These are phyloP conservation scores for Sylvietta virens DNA, from an alignment of 2,113 vertebrate species.

Conservation along the genomic window DNA sequence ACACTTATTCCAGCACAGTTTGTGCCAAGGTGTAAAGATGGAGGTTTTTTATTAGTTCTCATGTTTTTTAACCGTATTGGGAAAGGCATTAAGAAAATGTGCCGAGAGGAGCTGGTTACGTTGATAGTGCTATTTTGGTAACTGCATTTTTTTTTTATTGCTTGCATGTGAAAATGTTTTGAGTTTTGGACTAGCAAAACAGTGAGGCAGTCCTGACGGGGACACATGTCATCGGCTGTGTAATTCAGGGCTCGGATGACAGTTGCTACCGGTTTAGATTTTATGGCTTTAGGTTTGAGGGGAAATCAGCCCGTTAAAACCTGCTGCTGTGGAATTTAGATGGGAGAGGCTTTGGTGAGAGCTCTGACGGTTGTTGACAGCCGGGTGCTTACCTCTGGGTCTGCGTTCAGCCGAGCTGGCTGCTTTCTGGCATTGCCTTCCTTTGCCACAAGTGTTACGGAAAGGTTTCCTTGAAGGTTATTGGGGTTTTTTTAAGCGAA, in stretches of 20 bases:
- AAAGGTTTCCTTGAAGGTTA: slow-evolving; percentile 19
- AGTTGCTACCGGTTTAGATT: slow-evolving; percentile 18
- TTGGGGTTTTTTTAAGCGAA: neutral
- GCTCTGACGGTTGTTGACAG: neutral
- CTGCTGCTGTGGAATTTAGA: neutral
- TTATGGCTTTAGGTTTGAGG: neutral
- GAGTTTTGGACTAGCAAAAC: neutral
- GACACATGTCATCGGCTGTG: neutral
- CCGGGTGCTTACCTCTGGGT: neutral
- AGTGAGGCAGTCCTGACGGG: neutral
- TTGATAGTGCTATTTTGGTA: slow-evolving; percentile 64
- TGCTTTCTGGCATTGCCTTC: neutral
- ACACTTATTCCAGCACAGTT: neutral
- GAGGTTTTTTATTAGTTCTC: slow-evolving; percentile 18
- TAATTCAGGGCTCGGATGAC: neutral
- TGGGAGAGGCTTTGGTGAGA: neutral
- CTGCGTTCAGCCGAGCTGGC: neutral
- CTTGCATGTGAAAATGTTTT: slow-evolving; percentile 1
- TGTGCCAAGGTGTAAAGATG: slow-evolving; percentile 32
- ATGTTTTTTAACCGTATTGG: slow-evolving; percentile 59
- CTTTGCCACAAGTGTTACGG: neutral
- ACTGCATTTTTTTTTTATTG: neutral
- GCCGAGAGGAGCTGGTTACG: slow-evolving; percentile 30
- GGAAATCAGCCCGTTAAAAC: slow-evolving; percentile 31
- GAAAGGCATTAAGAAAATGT: slow-evolving; percentile 65